phyloP scores from a whole-genome alignment of 2,888 invertebrate genomes.

The Sphaeridia pumilis region DNA sequence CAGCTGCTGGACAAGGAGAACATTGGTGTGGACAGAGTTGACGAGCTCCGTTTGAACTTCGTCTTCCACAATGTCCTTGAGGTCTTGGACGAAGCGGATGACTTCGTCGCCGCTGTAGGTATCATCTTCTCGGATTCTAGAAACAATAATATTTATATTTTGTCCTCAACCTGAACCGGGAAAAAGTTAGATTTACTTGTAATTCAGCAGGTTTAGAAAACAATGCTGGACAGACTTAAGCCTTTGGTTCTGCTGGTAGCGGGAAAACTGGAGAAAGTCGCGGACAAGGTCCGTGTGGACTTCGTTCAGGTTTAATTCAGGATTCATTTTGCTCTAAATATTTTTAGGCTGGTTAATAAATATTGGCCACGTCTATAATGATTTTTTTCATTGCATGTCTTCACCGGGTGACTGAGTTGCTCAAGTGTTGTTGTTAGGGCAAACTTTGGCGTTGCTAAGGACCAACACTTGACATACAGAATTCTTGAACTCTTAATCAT shows the following conservation, averaged over 20 bases:
- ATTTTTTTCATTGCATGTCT: too few relatives aligned
- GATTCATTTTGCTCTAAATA: too few relatives aligned
- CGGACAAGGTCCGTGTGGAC: slow-evolving; percentile 44
- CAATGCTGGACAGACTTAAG: slow-evolving; percentile 44
- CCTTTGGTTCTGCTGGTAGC: slow-evolving; percentile 44
- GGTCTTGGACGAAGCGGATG: slow-evolving; percentile 43
- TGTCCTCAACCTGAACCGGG: too few relatives aligned
- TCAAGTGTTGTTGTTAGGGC: too few relatives aligned
- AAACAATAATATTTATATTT: too few relatives aligned
- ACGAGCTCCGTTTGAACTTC: slow-evolving; percentile 46
- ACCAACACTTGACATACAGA: too few relatives aligned
- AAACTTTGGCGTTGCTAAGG: too few relatives aligned
- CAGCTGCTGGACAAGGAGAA: slow-evolving; percentile 45
- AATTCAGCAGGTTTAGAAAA: slow-evolving; percentile 44
- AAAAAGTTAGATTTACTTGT: too few relatives aligned
- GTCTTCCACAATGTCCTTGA: slow-evolving; percentile 41
- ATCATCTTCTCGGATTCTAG: slow-evolving; percentile 43
- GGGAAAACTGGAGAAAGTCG: slow-evolving; percentile 46
- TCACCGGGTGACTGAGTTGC: too few relatives aligned
- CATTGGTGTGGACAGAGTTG: slow-evolving; percentile 46
- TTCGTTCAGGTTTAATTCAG: slow-evolving; percentile 42
- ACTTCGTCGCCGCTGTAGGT: slow-evolving; percentile 48
- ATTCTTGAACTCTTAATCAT: too few relatives aligned
- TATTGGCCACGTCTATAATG: too few relatives aligned
- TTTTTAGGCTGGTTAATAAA: too few relatives aligned